Percentiles rank a stretch among this genome's conserved stretches.
Evolutionary conservation across 2,113 vertebrate genomes (phyloP).

Genomic region (Condylura cristata): DNA sequence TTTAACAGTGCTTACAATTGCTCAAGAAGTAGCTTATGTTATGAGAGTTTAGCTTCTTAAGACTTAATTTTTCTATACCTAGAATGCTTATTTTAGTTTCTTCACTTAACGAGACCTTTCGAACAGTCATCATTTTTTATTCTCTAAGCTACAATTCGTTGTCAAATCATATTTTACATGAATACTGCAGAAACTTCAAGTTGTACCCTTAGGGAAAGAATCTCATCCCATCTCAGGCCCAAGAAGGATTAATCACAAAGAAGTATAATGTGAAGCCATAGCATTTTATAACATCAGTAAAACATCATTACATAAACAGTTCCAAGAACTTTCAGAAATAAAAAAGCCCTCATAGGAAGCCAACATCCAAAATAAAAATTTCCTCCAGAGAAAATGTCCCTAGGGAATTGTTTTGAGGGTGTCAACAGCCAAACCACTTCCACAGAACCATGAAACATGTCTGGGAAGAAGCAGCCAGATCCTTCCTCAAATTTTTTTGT

Average conservation of each 20-base stretch:
- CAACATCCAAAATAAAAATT: slow-evolving; percentile 43
- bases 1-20: background rate
- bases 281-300: slow-evolving; percentile 52
- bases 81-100: slow-evolving; percentile 59
- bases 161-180: slow-evolving; percentile 62
- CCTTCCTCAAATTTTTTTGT: background rate
- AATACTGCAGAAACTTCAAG: slow-evolving; percentile 48
- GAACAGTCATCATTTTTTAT: slow-evolving; percentile 61
- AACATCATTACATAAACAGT: slow-evolving; percentile 33
- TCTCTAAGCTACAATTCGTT: slow-evolving; percentile 42
- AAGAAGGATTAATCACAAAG: slow-evolving; percentile 65
- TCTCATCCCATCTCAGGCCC: slow-evolving; percentile 33
- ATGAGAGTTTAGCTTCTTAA: slow-evolving; percentile 44
- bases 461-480: background rate
- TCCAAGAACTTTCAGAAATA: slow-evolving; percentile 52
- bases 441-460: background rate
- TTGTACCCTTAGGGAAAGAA: slow-evolving; percentile 51
- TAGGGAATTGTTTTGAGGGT: background rate
- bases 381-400: background rate
- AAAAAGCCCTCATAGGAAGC: background rate
- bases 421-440: background rate
- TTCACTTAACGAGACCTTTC: slow-evolving; percentile 65
- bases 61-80: slow-evolving; percentile 56
- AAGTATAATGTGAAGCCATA: slow-evolving; percentile 54
- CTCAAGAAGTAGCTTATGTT: slow-evolving; percentile 46